Conservation (phyloP, 2,113 vertebrate genomes). For the Crotalus viridis region DNA sequence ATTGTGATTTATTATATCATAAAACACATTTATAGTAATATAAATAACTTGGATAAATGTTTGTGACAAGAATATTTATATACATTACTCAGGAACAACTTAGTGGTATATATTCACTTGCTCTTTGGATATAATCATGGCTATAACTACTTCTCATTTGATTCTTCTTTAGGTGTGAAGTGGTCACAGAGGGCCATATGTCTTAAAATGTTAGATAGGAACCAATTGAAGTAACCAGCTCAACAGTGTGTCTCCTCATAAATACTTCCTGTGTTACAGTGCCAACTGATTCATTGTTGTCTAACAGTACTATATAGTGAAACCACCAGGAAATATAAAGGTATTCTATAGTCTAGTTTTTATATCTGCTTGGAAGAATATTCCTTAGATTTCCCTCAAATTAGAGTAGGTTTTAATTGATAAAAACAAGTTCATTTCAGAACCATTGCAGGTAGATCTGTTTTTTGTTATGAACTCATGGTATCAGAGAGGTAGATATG, state of each 20-base stretch:
- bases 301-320: background rate
- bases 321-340: background rate
- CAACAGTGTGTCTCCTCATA: background rate
- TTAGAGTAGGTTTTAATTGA: background rate
- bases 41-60: background rate
- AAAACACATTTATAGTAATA: background rate
- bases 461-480: background rate
- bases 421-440: background rate
- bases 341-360: background rate
- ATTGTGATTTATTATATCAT: background rate
- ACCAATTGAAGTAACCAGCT: background rate
- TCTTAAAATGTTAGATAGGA: slow-evolving; percentile 1
- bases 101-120: background rate
- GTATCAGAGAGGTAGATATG: background rate
- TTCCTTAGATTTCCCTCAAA: background rate
- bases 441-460: background rate
- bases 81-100: background rate
- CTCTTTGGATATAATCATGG: no score
- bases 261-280: background rate
- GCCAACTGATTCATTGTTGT: background rate
- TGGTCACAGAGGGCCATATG: background rate
- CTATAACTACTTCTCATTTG: background rate
- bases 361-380: background rate
- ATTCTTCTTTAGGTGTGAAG: background rate
- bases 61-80: background rate